Conservation (phyloP, 2,113 vertebrate species). For the Crotalus tigris region DNA sequence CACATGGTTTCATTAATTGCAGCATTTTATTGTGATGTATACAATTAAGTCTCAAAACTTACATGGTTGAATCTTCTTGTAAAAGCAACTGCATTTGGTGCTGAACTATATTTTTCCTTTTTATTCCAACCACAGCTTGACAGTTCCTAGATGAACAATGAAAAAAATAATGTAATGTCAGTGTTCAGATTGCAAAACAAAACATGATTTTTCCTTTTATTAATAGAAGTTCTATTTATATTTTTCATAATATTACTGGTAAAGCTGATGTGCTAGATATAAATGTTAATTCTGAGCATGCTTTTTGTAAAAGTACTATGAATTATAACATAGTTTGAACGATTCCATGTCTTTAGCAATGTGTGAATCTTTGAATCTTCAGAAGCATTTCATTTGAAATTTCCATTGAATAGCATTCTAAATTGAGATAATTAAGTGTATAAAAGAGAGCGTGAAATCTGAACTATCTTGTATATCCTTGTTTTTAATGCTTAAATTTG, state of each 20-base stretch:
- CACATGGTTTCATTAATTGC: not conserved
- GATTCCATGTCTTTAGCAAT: not conserved
- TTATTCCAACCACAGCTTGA: constrained; percentile 99
- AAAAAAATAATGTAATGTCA: constrained; percentile 31
- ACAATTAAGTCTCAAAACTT: constrained; percentile 55
- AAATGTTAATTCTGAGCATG: not conserved
- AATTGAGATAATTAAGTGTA: not conserved
- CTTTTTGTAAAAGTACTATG: not conserved
- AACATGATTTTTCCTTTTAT: not conserved
- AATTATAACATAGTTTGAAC: not conserved
- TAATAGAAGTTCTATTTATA: not conserved
- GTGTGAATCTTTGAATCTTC: not conserved
- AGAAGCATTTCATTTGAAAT: not conserved
- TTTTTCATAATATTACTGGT: not conserved
- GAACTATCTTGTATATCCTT: not conserved
- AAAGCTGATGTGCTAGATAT: not conserved
- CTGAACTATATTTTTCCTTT: constrained; percentile 96
- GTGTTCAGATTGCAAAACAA: not conserved
- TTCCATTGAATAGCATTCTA: not conserved
- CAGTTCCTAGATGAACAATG: constrained; percentile 79
- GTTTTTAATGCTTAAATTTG: not conserved
- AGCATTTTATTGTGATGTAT: not conserved
- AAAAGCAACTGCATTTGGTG: constrained; percentile 97
- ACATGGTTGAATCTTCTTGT: constrained; percentile 99
- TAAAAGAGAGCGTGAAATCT: not conserved